Conservation (phyloP, 2,113 vertebrate genomes). For the Poeciliopsis prolifica region DNA sequence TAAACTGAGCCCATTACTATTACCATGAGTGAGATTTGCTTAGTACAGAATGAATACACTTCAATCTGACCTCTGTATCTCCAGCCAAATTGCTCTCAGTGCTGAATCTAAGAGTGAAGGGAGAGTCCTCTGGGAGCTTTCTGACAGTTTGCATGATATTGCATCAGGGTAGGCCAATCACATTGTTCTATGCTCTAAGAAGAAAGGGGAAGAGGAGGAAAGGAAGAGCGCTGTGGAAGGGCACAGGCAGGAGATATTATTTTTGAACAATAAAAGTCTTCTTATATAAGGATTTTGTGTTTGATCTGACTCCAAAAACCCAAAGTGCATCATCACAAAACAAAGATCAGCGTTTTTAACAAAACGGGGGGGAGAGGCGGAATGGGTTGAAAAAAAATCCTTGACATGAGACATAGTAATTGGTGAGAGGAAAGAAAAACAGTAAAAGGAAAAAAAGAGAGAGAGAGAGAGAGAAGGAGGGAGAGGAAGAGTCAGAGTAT, state of each 20-base stretch:
- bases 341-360: not conserved
- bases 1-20: constrained; percentile 6
- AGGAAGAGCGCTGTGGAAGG: constrained; percentile 3
- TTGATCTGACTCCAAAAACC: constrained; percentile 23
- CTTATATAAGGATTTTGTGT: constrained; percentile 26
- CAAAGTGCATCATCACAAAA: constrained; percentile 13
- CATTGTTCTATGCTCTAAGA: constrained; percentile 50
- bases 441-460: constrained; percentile 15
- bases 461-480: constrained; percentile 28
- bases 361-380: not conserved
- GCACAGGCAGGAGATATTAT: constrained; percentile 6
- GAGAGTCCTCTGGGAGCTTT: constrained; percentile 50
- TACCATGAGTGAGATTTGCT: constrained; percentile 10
- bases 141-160: constrained; percentile 70
- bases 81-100: constrained; percentile 46
- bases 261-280: constrained; percentile 28
- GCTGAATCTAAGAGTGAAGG: constrained; percentile 38
- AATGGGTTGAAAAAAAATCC: not conserved
- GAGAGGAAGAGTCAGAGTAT: constrained; percentile 32
- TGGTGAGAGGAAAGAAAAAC: constrained; percentile 11
- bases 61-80: constrained; percentile 45
- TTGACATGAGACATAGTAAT: constrained; percentile 13
- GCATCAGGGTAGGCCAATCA: constrained; percentile 64
- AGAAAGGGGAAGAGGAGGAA: constrained; percentile 33
- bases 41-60: constrained; percentile 23